Evolutionary conservation across 2,888 invertebrate species (phyloP), one percentile per base, ranked within the genome.

Genomic region (Lydus trimaculatus): DNA sequence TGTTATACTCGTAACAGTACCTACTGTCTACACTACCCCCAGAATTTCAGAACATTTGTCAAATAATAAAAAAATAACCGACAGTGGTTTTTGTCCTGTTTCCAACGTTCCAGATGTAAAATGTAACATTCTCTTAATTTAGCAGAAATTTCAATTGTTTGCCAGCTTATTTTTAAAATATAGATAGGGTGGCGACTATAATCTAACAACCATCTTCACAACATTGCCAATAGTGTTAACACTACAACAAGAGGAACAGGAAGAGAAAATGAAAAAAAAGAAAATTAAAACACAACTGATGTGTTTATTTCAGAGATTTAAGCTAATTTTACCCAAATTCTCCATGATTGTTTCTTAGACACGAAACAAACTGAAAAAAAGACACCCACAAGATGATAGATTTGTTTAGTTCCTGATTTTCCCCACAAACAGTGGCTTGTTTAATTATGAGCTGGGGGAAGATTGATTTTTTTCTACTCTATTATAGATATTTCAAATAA

Each of bases 121-220:
- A 81, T 74, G 79, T 79, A 75, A 78, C 78, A 76, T 77, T 80
- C 72, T 76, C 77, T 76, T 79, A 79, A 81, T 81, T 81, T 79
- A 79, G 78, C 78, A 75, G 76, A 78, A 78, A 79, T 78, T 77
- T 76, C 76, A 72, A 76, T 74, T 73, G 74, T 73, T 70, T 67
- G 67, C 65, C 63, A 65, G 71, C 67, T 71, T 71, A 71, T 71
- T 71, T 71, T 71, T 71, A 71, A 71, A 71, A 71, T 31, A 61
- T 28, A 25, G 31, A 52, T 31, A 43, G 61, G 61, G 65, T n/a
- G 33, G 28, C 25, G 15, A 39, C 36, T 20, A 33, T 43, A 36
- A 25, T 62, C 20, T 17, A 62, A 39, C 68, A 61, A 63, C 64
- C 67, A 64, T 64, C 67, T 61, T n/a, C n/a, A 28, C 62, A 68